These are phyloP conservation scores for Drosophila pseudoobscura DNA, from an alignment of 1,140 invertebrate genomes.

Conservation along the genomic window DNA sequence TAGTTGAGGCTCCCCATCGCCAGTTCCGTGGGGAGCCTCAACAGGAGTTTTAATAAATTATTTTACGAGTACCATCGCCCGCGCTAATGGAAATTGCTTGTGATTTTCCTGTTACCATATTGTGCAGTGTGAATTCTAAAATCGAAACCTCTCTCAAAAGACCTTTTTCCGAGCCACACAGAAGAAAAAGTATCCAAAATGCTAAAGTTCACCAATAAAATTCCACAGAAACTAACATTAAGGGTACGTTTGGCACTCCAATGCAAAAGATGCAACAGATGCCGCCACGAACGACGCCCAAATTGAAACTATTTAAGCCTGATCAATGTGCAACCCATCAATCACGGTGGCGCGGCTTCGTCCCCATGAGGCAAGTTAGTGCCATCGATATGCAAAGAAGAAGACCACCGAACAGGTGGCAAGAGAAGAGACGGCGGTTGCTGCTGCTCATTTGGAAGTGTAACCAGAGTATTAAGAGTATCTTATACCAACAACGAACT, in stretches of 20 bases:
- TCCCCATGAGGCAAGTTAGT: conserved; percentile 52
- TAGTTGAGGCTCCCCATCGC: too few relatives aligned
- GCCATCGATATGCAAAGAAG: conserved; percentile 68
- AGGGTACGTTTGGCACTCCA: neutral
- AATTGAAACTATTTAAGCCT: conserved; percentile 60
- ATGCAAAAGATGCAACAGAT: neutral
- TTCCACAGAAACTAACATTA: neutral
- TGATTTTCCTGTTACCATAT: conserved; percentile 1
- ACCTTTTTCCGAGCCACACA: too few relatives aligned
- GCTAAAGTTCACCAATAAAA: neutral
- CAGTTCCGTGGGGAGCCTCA: conserved; percentile 16
- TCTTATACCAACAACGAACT: conserved; percentile 20
- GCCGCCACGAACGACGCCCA: conserved; percentile 27
- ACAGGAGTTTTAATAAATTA: conserved; percentile 66
- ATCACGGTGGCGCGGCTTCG: conserved; percentile 38
- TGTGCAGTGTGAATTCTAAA: neutral
- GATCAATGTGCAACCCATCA: conserved; percentile 59
- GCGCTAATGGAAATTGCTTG: conserved; percentile 47
- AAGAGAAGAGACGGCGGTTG: too few relatives aligned
- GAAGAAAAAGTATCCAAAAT: too few relatives aligned
- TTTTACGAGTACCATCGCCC: conserved; percentile 30
- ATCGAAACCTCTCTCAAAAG: too few relatives aligned
- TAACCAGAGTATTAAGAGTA: conserved; percentile 76
- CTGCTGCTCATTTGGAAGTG: conserved; percentile 60
- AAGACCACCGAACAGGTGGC: neutral